Percentiles rank a stretch among this genome's conserved stretches.
Conservation (phyloP, 2,113 vertebrate species). For the Rhea pennata region DNA sequence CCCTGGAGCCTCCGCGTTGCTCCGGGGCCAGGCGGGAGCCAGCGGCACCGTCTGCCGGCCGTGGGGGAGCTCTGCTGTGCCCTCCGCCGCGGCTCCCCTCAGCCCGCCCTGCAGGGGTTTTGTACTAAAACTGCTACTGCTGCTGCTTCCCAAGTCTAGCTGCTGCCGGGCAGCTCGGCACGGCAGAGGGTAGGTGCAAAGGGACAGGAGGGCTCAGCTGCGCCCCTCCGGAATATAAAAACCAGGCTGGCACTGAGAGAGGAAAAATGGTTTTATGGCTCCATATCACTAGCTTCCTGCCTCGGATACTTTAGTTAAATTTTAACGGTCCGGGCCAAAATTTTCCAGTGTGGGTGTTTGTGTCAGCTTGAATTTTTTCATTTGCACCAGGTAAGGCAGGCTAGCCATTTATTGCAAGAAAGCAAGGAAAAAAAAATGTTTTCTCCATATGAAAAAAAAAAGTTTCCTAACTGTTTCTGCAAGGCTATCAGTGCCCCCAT, state of each 20-base stretch:
- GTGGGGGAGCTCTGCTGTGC: neutral
- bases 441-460: neutral
- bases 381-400: neutral
- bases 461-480: neutral
- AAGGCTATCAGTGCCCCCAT: conserved; percentile 54
- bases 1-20: fast-evolving
- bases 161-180: neutral
- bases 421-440: neutral
- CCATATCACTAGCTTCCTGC: fast-evolving
- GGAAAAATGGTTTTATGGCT: neutral
- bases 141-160: neutral
- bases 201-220: fast-evolving
- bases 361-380: neutral
- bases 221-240: neutral
- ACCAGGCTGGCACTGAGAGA: neutral
- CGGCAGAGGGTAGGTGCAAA: fast-evolving
- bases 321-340: fast-evolving
- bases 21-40: neutral
- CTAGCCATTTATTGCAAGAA: too few relatives aligned
- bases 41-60: neutral
- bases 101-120: too few relatives aligned
- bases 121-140: too few relatives aligned
- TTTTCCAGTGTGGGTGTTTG: fast-evolving
- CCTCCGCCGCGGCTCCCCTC: too few relatives aligned
- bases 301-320: neutral